Conservation (phyloP, 2,888 invertebrate species). For the Acronicta leporina region DNA sequence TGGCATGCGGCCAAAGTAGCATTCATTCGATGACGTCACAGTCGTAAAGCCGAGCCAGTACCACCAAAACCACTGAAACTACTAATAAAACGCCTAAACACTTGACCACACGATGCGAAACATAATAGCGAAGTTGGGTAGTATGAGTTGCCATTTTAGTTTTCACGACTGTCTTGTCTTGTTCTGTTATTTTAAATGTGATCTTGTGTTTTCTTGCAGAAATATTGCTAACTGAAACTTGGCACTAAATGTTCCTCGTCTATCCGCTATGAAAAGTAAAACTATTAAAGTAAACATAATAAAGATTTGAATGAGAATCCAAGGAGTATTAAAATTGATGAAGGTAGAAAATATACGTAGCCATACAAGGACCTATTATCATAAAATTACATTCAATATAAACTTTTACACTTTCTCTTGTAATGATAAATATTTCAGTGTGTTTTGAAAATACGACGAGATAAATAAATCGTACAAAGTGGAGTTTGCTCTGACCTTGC, state of each 20-base stretch:
- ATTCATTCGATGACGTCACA: constrained; percentile 76
- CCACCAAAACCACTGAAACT: constrained; percentile 47
- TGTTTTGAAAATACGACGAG: constrained; percentile 37
- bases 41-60: constrained; percentile 50
- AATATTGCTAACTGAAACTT: not conserved
- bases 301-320: no score
- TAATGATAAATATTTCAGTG: constrained; percentile 26
- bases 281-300: no score
- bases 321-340: no score
- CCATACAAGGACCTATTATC: not conserved
- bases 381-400: not conserved
- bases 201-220: not conserved
- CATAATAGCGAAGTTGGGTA: constrained; percentile 42
- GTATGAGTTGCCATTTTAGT: constrained; percentile 25
- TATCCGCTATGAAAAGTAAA: no score
- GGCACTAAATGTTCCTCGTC: no score
- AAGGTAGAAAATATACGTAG: not conserved
- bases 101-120: constrained; percentile 36
- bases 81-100: constrained; percentile 53
- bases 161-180: constrained; percentile 10
- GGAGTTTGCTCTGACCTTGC: constrained; percentile 46
- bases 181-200: constrained; percentile 21
- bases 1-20: constrained; percentile 81
- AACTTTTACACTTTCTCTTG: constrained; percentile 29
- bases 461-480: constrained; percentile 48